Evolutionary conservation across 2,888 invertebrate genomes (phyloP).

Genomic region (Microctonus brassicae): DNA sequence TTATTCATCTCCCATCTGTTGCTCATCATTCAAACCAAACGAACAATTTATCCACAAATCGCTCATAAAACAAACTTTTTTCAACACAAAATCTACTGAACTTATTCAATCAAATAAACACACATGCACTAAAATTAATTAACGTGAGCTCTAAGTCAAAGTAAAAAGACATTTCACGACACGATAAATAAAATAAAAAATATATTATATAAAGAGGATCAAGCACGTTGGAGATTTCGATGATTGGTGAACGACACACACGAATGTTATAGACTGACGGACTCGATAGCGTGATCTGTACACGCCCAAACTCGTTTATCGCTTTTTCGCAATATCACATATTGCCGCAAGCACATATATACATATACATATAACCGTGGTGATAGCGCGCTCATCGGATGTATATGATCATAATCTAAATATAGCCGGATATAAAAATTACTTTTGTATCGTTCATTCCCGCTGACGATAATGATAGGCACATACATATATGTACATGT

Average conservation of each 20-base stretch:
- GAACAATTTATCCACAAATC: background rate
- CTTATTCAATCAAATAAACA: background rate
- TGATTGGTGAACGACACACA: constrained; percentile 7
- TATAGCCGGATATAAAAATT: constrained; percentile 36
- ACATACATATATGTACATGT: background rate
- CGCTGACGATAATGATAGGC: background rate
- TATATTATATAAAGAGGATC: background rate
- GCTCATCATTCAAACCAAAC: constrained; percentile 36
- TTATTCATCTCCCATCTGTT: constrained; percentile 44
- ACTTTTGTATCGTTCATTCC: background rate
- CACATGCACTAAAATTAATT: too few relatives aligned
- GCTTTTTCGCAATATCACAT: constrained; percentile 20
- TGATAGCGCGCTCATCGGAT: constrained; percentile 28
- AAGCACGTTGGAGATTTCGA: constrained; percentile 6
- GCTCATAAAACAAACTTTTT: background rate
- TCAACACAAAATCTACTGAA: background rate
- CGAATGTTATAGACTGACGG: background rate
- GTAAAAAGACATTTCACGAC: background rate
- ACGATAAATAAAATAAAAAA: background rate
- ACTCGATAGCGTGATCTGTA: constrained; percentile 8
- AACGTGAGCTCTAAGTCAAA: too few relatives aligned
- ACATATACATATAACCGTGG: too few relatives aligned
- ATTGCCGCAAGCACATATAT: background rate
- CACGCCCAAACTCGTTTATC: constrained; percentile 34
- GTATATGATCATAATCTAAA: constrained; percentile 37